These are phyloP conservation scores for Furnarius figulus DNA, from an alignment of 2,113 vertebrate genomes.

Conservation along the genomic window DNA sequence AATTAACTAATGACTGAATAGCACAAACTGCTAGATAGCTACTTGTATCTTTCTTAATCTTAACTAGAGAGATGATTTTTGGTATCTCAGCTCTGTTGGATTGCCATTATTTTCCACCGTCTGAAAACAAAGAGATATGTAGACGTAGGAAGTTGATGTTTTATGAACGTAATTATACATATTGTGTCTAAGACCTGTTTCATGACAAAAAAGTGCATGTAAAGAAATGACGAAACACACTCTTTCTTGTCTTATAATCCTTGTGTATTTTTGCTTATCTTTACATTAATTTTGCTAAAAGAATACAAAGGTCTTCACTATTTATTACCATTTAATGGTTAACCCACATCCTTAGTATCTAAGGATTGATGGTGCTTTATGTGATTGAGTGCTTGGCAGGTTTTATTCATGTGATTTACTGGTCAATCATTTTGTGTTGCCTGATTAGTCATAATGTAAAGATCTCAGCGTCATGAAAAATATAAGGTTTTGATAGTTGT, in stretches of 20 bases:
- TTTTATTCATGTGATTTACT: not conserved
- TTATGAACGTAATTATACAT: not conserved
- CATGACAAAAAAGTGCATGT: not conserved
- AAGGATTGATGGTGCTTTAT: not conserved
- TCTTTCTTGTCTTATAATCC: not conserved
- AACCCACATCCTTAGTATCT: not conserved
- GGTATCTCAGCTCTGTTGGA: not conserved
- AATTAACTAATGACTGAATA: not conserved
- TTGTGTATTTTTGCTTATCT: not conserved
- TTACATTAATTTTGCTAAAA: not conserved
- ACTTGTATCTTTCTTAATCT: not conserved
- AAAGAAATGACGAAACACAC: not conserved
- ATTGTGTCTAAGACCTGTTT: not conserved
- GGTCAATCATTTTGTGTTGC: not conserved
- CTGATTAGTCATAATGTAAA: not conserved
- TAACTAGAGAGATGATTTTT: not conserved
- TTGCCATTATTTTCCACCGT: not conserved
- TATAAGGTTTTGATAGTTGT: not conserved
- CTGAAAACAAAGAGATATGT: not conserved
- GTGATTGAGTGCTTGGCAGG: fast-evolving
- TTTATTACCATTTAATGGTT: not conserved
- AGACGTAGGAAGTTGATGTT: not conserved
- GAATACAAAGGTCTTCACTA: not conserved
- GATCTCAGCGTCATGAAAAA: not conserved
- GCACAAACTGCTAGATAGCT: not conserved